A percentile compares a stretch with the other conserved stretches of the same genome.
These are phyloP conservation scores for Brachionus rubens DNA, from an alignment of 1,140 invertebrate species.

Conservation along the genomic window DNA sequence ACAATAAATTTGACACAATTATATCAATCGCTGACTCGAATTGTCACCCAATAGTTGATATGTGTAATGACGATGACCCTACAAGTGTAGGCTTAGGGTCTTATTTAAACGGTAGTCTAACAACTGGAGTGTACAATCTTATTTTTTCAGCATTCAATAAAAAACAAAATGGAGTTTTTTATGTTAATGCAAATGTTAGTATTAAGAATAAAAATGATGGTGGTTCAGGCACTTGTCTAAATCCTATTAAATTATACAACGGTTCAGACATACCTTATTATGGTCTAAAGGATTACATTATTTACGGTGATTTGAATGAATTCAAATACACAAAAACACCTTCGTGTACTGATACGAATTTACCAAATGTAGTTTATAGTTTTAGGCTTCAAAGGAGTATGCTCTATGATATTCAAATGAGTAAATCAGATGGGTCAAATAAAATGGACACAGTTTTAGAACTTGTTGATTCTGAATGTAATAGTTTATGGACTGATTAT, in stretches of 20 bases:
- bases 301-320: not conserved
- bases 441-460: constrained; percentile 1
- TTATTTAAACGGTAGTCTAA: not conserved
- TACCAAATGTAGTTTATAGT: not conserved
- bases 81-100: not conserved
- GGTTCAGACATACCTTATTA: not conserved
- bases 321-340: not conserved
- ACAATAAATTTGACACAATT: constrained; percentile 5
- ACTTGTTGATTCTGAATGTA: not conserved
- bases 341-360: not conserved
- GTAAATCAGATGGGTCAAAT: constrained; percentile 8
- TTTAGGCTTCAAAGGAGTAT: not conserved
- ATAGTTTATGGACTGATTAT: too few relatives aligned
- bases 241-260: not conserved
- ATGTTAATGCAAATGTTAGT: not conserved
- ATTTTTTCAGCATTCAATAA: not conserved
- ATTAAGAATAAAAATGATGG: not conserved
- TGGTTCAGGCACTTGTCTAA: constrained; percentile 2
- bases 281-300: not conserved
- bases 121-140: not conserved
- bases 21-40: not conserved
- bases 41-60: not conserved
- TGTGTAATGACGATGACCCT: not conserved
- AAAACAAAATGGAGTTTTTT: not conserved
- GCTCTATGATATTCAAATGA: not conserved